Base-by-base conservation (phyloP, 2,888 invertebrate species). In the Ariolimax columbianus region DNA sequence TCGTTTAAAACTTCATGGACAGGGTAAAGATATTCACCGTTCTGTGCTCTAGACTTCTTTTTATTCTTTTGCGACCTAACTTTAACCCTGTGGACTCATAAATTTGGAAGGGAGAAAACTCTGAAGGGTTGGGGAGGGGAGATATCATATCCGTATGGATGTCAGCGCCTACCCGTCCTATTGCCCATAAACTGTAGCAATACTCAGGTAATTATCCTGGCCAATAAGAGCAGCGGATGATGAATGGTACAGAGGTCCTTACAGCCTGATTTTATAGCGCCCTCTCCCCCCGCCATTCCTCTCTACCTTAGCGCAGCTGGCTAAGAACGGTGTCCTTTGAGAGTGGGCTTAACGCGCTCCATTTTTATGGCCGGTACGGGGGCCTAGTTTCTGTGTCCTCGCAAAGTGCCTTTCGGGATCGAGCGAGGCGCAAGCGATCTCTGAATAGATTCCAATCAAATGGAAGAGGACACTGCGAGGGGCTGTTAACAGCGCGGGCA, bases 131-230 rank as follows among this genome's bases (percentile, higher is more conserved):
- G 47, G 17, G 47, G 17, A 17, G 47, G 77, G n/a, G 73, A 84
- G 87, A 78, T 86, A 87, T 87, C 87, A 85, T 84, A 82, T 83
- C 82, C 47, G 72, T 86, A 72, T 86, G 80, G 55, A 84, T 33
- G 80, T 36, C 82, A 23, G 30, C 55, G 23, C 26, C 59, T 38
- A 72, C 40, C 30, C 40, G 47, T 70, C 80, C 0, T 43, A 33
- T 59, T 43, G 78, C 40, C 63, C 40, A 66, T 30, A 66, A 79
- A 63, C 43, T 79, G 63, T 66, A 17, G 19, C 40, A n/a, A 30
- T 36, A 26, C 73, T 59, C 73, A 73, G 72, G 82, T 40, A 43
- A 73, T 81, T 82, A 73, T 70, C 26, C 26, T 1, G 59, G 30
- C 82, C 82, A 82, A 73, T 59, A 73, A 47, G 6, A 73, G 63